Evolutionary conservation across 2,113 vertebrate species (phyloP), one percentile per base, ranked within the genome.

Genomic region (Psittacara wagleri): DNA sequence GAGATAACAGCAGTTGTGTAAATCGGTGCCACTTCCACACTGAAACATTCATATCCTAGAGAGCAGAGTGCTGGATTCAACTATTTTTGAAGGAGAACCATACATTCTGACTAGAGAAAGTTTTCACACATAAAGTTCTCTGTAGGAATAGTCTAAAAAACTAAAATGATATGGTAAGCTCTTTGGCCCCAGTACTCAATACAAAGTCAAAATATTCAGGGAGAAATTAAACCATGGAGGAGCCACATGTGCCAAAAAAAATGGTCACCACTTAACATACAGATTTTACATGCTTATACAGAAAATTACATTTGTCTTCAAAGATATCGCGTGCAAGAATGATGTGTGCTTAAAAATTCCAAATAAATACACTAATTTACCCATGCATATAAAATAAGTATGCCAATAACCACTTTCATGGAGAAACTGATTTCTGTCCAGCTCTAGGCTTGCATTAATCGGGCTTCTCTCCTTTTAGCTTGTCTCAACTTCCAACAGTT

Each of bases 51-150:
- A 3, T 37, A 59, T 83, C 55, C 44, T 22, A 37, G 29, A 44
- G 9, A 80, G 55, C 55, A 57, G 33, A 57, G 5, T 8, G 7
- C 35, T 55, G 70, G 13, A 79, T 55, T 63, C 48, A 46, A 33
- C n/a, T 66, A 2, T 1, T 51, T 74, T 39, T 11, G 3, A 2
- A 3, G 9, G 19, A 13, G 6, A 74, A 9, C 18, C 33, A 33
- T 13, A 22, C 27, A 67, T 51, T 24, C 63, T 8, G n/a, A 90
- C 27, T 33, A 80, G 25, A 61, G 16, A 64, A 88, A 49, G 7
- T 68, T 80, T 54, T 72, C 43, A 46, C 11, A 31, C 48, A 46
- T 54, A 19, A 63, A 59, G 18, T 5, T 48, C 9, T 31, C 28
- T 76, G 48, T n/a, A 88, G 67, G 24, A 83, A 73, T 33, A 77